Evolutionary conservation across 2,888 invertebrate species (phyloP).

Genomic region (Zonitis immaculata): DNA sequence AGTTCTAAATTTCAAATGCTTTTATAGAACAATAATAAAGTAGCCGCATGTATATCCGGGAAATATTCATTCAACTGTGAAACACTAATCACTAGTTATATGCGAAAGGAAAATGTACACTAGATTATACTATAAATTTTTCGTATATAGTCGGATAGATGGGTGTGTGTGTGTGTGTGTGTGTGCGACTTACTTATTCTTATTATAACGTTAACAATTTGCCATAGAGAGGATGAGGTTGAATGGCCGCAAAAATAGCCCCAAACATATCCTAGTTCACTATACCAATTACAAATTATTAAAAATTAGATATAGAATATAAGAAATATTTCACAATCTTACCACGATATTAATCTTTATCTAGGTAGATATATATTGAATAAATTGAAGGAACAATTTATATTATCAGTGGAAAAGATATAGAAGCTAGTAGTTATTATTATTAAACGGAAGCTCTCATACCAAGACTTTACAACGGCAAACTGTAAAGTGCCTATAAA

Average conservation of each 20-base stretch:
- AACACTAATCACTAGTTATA: slow-evolving; percentile 34
- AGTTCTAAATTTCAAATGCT: slow-evolving; percentile 35
- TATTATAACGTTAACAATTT: background rate
- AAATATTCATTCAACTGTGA: slow-evolving; percentile 41
- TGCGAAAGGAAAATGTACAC: slow-evolving; percentile 28
- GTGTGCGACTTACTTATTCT: background rate
- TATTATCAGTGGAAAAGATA: slow-evolving; percentile 2
- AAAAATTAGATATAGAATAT: too few relatives aligned
- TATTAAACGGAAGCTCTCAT: slow-evolving; percentile 20
- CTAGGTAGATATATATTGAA: too few relatives aligned
- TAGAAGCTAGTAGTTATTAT: too few relatives aligned
- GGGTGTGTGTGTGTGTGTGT: too few relatives aligned
- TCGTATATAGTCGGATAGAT: too few relatives aligned
- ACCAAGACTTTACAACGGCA: slow-evolving; percentile 6
- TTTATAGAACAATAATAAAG: slow-evolving; percentile 32
- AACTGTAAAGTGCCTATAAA: slow-evolving; percentile 15
- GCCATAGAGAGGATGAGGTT: background rate
- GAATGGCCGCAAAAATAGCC: background rate
- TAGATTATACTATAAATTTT: too few relatives aligned
- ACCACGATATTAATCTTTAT: too few relatives aligned
- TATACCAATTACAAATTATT: too few relatives aligned
- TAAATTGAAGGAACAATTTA: slow-evolving; percentile 15
- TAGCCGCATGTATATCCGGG: slow-evolving; percentile 41
- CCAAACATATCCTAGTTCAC: background rate
- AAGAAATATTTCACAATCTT: too few relatives aligned